Percentiles rank a stretch among this genome's conserved stretches.
Evolutionary conservation across 2,113 vertebrate species (phyloP).

Genomic region (Octodon degus): DNA sequence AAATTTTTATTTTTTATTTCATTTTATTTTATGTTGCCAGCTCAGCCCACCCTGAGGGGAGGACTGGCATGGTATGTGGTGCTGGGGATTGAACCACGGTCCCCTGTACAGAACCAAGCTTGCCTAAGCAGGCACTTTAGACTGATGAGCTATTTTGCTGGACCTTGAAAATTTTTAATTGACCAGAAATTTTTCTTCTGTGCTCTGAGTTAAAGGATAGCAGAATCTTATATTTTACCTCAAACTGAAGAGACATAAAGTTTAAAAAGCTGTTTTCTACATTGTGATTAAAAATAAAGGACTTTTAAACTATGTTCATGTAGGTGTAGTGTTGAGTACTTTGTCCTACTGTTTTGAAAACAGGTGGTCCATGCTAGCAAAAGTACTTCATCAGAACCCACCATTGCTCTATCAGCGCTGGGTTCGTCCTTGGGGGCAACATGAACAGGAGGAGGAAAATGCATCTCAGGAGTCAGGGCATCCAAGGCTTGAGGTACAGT

Average conservation of each 20-base stretch:
- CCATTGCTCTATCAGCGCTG: background rate
- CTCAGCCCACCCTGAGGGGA: too few species aligned
- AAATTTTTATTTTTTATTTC: too few species aligned
- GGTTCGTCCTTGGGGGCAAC: background rate
- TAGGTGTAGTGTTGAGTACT: background rate
- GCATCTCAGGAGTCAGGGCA: background rate
- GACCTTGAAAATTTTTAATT: background rate
- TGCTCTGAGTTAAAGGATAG: background rate
- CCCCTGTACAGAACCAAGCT: too few species aligned
- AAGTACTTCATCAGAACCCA: slow-evolving; percentile 21
- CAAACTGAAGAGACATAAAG: slow-evolving; percentile 27
- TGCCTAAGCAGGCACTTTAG: too few species aligned
- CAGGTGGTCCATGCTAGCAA: background rate
- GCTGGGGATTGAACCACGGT: too few species aligned
- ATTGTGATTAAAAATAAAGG: slow-evolving; percentile 34
- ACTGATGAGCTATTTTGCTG: too few species aligned
- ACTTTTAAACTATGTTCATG: slow-evolving; percentile 15
- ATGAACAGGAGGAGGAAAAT: background rate
- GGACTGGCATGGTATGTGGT: too few species aligned
- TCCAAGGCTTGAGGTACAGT: background rate
- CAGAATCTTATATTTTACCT: background rate
- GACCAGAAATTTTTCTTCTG: slow-evolving; percentile 42
- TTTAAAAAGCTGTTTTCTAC: slow-evolving; percentile 21
- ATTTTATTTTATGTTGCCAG: too few species aligned
- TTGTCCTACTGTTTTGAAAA: slow-evolving; percentile 10